Percentiles rank a stretch among this genome's conserved stretches.
Conservation (phyloP, 2,113 vertebrate species). For the Myotis yumanensis region DNA sequence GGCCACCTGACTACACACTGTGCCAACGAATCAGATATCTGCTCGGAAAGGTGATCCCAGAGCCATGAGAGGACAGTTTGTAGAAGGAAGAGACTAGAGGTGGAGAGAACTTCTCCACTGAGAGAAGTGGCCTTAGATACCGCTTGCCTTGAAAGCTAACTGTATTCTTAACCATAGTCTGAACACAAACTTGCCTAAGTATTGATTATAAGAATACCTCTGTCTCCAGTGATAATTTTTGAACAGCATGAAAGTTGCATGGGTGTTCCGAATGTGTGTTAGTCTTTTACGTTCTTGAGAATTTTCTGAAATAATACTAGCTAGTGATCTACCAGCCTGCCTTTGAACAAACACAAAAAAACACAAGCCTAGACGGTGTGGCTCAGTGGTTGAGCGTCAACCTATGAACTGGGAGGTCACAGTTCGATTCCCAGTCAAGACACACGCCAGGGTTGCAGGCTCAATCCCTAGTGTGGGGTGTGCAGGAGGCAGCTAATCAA, state of each 20-base stretch:
- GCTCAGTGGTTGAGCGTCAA: no score
- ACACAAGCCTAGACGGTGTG: no score
- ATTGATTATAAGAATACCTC: neutral
- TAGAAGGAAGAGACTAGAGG: neutral
- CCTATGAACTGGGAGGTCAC: no score
- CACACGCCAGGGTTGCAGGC: no score
- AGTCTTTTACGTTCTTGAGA: constrained; percentile 7
- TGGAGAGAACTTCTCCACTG: neutral
- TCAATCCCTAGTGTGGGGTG: no score
- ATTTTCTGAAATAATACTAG: constrained; percentile 30
- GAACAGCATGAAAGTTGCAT: neutral
- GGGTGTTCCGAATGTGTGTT: neutral
- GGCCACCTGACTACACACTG: neutral
- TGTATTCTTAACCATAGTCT: constrained; percentile 11
- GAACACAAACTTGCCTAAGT: neutral
- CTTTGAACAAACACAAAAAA: neutral
- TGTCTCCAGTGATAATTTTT: neutral
- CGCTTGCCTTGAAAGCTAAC: constrained; percentile 1
- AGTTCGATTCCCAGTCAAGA: no score
- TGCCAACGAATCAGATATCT: neutral
- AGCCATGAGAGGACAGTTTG: neutral
- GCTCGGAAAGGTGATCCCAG: neutral
- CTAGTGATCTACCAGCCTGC: neutral
- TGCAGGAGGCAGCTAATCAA: no score
- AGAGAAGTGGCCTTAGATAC: neutral